Percentiles rank a stretch among this genome's conserved stretches.
Conservation (phyloP, 1,140 invertebrate species). For the Elymnias hypermnestra region DNA sequence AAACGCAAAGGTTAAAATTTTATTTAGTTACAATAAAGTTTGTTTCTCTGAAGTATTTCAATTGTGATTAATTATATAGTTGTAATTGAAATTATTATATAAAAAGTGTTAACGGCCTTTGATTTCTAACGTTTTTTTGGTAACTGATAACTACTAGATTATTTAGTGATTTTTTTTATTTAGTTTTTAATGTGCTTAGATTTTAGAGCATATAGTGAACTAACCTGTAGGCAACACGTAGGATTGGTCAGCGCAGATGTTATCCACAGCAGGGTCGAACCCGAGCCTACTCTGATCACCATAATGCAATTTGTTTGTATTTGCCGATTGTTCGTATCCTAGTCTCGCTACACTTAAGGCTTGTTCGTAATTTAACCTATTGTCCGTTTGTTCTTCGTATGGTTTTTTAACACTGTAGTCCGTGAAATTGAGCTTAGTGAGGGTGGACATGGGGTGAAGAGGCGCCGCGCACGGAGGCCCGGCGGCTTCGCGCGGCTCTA, state of each 20-base stretch:
- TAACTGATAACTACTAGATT: too few species aligned
- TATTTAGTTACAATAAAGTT: too few species aligned
- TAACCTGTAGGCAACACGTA: constrained; percentile 43
- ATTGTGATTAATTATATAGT: too few species aligned
- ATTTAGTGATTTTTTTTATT: too few species aligned
- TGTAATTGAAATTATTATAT: too few species aligned
- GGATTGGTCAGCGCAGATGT: constrained; percentile 47
- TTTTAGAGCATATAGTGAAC: too few species aligned
- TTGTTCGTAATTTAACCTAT: constrained; percentile 55
- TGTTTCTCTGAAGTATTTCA: too few species aligned
- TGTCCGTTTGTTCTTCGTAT: constrained; percentile 49
- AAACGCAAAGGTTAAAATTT: too few species aligned
- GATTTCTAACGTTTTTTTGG: too few species aligned
- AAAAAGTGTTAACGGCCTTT: too few species aligned
- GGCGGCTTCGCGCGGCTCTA: constrained; percentile 72
- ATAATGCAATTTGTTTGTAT: constrained; percentile 47
- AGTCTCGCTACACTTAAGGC: constrained; percentile 49
- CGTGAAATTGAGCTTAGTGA: constrained; percentile 62
- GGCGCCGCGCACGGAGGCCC: constrained; percentile 67
- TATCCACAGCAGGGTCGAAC: constrained; percentile 33
- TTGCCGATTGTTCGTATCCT: constrained; percentile 55
- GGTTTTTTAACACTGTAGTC: constrained; percentile 69
- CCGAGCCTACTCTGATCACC: constrained; percentile 49
- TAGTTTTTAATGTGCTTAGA: too few species aligned
- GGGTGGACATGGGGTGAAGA: constrained; percentile 63